These are phyloP conservation scores for Drosophila ogumai DNA, from an alignment of 1,140 invertebrate species.

Conservation along the genomic window DNA sequence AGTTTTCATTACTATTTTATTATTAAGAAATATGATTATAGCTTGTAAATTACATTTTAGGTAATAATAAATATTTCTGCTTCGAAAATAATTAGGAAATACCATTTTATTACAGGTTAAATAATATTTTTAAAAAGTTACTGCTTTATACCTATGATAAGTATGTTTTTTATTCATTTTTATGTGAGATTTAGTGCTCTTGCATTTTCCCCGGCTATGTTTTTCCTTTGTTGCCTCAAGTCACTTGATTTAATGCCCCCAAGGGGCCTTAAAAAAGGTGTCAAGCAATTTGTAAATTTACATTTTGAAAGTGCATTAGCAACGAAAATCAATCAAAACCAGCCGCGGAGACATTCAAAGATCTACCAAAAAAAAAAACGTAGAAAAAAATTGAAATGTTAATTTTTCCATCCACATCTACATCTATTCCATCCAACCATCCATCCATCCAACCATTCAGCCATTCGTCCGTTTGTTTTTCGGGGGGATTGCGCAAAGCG, in stretches of 20 bases:
- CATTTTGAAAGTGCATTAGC: constrained; percentile 62
- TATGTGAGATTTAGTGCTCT: background rate
- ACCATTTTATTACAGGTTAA: background rate
- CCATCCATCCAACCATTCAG: constrained; percentile 24
- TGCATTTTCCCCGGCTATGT: constrained; percentile 3
- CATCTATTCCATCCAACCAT: constrained; percentile 16
- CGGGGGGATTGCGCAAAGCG: constrained; percentile 56
- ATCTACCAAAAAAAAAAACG: constrained; percentile 17
- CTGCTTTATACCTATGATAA: background rate
- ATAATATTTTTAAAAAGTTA: background rate
- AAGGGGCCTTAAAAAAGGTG: constrained; percentile 46
- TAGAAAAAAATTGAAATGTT: constrained; percentile 69
- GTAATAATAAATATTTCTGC: background rate
- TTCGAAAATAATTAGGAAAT: background rate
- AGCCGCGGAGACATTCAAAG: constrained; percentile 15
- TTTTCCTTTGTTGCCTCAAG: constrained; percentile 20
- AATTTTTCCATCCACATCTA: constrained; percentile 52
- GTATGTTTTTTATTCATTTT: background rate
- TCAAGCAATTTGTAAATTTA: constrained; percentile 71
- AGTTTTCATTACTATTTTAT: background rate
- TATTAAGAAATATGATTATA: background rate
- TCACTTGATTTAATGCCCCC: constrained; percentile 55
- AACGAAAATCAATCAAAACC: constrained; percentile 71
- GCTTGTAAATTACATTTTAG: background rate
- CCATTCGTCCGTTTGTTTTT: constrained; percentile 36